Evolutionary conservation across 2,797 vertebrate genomes (phyloP).

Genomic region (Cichlasoma orientale): DNA sequence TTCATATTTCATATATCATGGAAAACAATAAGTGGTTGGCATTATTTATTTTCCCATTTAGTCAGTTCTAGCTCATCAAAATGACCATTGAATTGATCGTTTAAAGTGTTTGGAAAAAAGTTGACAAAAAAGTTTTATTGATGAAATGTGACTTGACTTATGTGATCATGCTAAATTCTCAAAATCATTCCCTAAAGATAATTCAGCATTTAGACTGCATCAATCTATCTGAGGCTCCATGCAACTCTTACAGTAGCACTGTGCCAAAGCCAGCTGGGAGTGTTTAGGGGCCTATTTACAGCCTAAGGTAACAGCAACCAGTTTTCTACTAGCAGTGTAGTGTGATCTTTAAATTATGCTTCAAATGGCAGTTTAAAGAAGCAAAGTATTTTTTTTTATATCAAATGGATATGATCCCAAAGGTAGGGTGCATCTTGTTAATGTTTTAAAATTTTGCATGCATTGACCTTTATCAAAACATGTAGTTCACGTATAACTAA

Average conservation of each 20-base stretch:
- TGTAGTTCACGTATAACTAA: background rate
- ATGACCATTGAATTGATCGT: background rate
- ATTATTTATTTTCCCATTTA: slow-evolving; percentile 3
- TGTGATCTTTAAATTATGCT: slow-evolving; percentile 1
- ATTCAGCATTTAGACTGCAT: background rate
- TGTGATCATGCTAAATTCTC: background rate
- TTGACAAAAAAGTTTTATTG: slow-evolving; percentile 2
- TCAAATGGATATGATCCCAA: background rate
- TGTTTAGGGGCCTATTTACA: slow-evolving; percentile 13
- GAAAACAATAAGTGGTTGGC: background rate
- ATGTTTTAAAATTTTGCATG: background rate
- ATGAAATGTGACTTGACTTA: background rate
- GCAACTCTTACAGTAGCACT: background rate
- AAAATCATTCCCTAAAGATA: background rate
- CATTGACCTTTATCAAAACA: background rate
- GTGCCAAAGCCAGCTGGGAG: slow-evolving; percentile 7
- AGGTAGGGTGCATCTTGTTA: background rate
- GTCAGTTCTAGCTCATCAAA: background rate
- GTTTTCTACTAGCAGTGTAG: slow-evolving; percentile 33
- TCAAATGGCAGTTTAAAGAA: background rate
- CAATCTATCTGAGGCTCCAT: background rate
- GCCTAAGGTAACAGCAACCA: slow-evolving; percentile 43
- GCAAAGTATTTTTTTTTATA: background rate
- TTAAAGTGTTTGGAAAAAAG: slow-evolving; percentile 1
- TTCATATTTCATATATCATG: background rate